These are phyloP conservation scores for Cardiocondyla obscurior DNA, from an alignment of 1,140 invertebrate genomes.

Conservation along the genomic window DNA sequence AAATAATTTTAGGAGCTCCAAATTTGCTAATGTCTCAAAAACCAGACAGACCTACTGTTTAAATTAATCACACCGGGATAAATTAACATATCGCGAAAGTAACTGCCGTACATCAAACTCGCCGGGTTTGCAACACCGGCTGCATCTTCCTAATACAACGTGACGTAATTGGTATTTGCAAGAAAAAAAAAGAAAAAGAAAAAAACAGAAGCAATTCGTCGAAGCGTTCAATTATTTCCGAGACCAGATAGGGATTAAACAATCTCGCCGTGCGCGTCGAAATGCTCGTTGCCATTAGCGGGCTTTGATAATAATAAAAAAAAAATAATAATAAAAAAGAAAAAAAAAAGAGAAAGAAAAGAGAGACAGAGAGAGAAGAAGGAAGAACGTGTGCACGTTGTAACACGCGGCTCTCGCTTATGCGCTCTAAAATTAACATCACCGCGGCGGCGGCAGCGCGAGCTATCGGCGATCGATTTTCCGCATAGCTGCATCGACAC, in stretches of 20 bases:
- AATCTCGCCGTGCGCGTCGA: slow-evolving; percentile 41
- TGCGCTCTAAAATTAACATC: slow-evolving; percentile 58
- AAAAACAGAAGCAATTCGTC: no score
- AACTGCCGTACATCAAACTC: neutral
- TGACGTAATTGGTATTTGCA: neutral
- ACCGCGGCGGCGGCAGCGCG: slow-evolving; percentile 32
- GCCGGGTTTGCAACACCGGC: neutral
- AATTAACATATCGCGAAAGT: neutral
- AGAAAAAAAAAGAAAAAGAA: neutral
- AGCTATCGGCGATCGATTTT: slow-evolving; percentile 56
- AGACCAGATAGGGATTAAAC: slow-evolving; percentile 17
- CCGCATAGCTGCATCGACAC: slow-evolving; percentile 54
- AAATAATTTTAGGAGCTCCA: neutral
- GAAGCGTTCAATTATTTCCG: slow-evolving; percentile 10
- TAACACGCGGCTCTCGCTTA: slow-evolving; percentile 35
- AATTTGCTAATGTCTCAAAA: neutral
- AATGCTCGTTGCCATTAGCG: slow-evolving; percentile 30
- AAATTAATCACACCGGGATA: neutral
- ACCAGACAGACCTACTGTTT: neutral
- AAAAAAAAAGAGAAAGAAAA: no score
- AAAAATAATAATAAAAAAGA: slow-evolving; percentile 47
- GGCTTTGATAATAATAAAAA: slow-evolving; percentile 47
- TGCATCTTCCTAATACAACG: neutral
- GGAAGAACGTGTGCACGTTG: slow-evolving; percentile 25
- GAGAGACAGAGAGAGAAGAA: no score